These are phyloP conservation scores for Helicoverpa zea DNA, from an alignment of 1,140 invertebrate genomes.

Conservation along the genomic window DNA sequence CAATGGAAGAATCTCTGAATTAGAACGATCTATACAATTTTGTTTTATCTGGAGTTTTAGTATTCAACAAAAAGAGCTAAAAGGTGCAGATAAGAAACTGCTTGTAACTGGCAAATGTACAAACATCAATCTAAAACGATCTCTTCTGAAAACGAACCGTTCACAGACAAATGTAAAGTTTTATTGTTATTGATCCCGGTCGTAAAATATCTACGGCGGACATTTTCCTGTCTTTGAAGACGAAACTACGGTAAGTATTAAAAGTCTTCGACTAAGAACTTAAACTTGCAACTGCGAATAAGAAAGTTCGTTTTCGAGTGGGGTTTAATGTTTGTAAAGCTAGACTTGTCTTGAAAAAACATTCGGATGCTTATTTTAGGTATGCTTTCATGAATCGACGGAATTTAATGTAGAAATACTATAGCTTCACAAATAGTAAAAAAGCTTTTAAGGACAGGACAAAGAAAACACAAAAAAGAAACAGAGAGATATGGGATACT, in stretches of 20 bases:
- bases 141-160: background rate
- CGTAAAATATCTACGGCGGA: constrained; percentile 38
- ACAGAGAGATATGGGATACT: no score
- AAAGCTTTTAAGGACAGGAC: no score
- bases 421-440: no score
- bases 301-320: constrained; percentile 29
- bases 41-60: background rate
- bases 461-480: no score
- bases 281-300: constrained; percentile 39
- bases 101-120: background rate
- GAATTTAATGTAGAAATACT: background rate
- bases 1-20: no score
- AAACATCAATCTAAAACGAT: constrained; percentile 26
- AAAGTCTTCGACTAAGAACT: constrained; percentile 38
- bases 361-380: background rate
- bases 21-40: background rate
- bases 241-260: constrained; percentile 39
- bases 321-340: constrained; percentile 30
- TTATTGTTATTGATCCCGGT: constrained; percentile 36
- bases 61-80: background rate
- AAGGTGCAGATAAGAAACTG: constrained; percentile 5
- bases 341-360: constrained; percentile 26
- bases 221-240: constrained; percentile 29
- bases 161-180: constrained; percentile 36
- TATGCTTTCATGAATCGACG: constrained; percentile 1